phyloP scores from a whole-genome alignment of 1,140 invertebrate species.

The Bombyx mandarina region DNA sequence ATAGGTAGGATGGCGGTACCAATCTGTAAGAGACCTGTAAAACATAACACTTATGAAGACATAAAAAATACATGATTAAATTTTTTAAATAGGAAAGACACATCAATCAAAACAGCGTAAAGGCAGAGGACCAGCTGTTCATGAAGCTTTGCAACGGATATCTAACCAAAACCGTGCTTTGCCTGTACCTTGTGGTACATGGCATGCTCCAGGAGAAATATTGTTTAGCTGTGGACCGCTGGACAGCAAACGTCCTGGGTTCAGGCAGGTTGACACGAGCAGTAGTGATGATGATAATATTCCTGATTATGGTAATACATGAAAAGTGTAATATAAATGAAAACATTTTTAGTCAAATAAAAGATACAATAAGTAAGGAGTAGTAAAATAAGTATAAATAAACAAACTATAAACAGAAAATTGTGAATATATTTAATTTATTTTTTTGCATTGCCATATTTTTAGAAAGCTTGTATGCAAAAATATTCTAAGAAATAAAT shows the following conservation, averaged over 20 bases:
- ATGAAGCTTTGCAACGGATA: slow-evolving; percentile 70
- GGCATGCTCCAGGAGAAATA: slow-evolving; percentile 64
- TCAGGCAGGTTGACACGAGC: slow-evolving; percentile 46
- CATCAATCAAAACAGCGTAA: slow-evolving; percentile 36
- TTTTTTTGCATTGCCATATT: too few species aligned
- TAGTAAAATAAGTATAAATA: too few species aligned
- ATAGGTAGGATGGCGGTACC: too few species aligned
- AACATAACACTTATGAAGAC: neutral
- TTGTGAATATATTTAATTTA: too few species aligned
- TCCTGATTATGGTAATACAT: slow-evolving; percentile 49
- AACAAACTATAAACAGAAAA: too few species aligned
- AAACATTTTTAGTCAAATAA: too few species aligned
- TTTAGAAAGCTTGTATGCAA: too few species aligned
- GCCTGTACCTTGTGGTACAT: slow-evolving; percentile 35
- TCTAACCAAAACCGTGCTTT: slow-evolving; percentile 27
- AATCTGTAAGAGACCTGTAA: too few species aligned
- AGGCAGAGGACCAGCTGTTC: slow-evolving; percentile 59
- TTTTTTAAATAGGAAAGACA: slow-evolving; percentile 28
- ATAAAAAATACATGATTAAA: neutral
- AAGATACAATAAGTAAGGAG: too few species aligned
- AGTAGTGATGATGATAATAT: slow-evolving; percentile 60
- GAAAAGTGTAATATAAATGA: too few species aligned
- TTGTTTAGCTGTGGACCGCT: slow-evolving; percentile 56
- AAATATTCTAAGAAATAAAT: too few species aligned
- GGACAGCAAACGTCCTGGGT: slow-evolving; percentile 31